Percentiles rank a stretch among this genome's conserved stretches.
Conservation (phyloP, 2,888 invertebrate species). For the Plusia festucae region DNA sequence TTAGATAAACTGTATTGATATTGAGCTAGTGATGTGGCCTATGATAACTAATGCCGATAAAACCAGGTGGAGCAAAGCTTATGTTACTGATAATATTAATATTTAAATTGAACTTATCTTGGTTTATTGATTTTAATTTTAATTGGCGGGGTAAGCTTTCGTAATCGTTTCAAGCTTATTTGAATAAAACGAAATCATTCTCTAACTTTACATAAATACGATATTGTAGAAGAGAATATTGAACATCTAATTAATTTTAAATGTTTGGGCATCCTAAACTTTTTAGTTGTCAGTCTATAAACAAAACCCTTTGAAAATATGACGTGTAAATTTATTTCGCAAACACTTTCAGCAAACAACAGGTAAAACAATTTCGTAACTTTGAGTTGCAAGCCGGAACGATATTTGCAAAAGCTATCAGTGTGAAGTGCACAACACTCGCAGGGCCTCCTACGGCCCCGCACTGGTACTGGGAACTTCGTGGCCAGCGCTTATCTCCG, state of each 20-base stretch:
- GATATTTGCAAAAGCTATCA: constrained; percentile 14
- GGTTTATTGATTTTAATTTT: constrained; percentile 4
- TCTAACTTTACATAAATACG: not conserved
- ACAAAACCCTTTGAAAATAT: not conserved
- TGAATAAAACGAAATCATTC: not conserved
- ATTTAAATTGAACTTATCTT: not conserved
- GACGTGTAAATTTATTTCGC: not conserved
- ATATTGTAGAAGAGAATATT: too few relatives aligned
- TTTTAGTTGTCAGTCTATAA: not conserved
- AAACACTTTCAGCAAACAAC: not conserved
- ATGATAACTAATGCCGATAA: not conserved
- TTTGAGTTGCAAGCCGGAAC: not conserved
- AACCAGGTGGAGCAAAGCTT: not conserved
- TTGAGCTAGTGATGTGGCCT: not conserved
- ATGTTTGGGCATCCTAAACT: not conserved
- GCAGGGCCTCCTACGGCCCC: not conserved
- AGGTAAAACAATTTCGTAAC: not conserved
- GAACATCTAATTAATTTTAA: too few relatives aligned
- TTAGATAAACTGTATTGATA: constrained; percentile 10
- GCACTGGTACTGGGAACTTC: not conserved
- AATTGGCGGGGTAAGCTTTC: constrained; percentile 4
- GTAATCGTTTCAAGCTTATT: not conserved
- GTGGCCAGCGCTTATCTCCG: constrained; percentile 14
- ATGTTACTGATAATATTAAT: not conserved
- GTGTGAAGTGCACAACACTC: constrained; percentile 1